Evolutionary conservation across 2,113 vertebrate species (phyloP).

Genomic region (Ibidorhyncha struthersii): DNA sequence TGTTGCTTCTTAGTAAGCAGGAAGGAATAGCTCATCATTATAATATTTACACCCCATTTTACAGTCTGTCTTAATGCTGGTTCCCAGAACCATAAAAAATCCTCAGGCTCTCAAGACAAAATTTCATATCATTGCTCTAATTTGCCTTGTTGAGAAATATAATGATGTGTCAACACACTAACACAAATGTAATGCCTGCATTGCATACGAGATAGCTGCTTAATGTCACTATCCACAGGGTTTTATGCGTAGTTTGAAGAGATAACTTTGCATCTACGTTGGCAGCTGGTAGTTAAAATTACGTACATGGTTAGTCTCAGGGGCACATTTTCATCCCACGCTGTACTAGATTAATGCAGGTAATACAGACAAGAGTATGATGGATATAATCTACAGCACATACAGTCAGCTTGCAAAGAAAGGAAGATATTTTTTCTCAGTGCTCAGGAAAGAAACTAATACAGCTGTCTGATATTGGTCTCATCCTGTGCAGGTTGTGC

Average conservation of each 20-base stretch:
- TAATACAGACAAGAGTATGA: slow-evolving; percentile 43
- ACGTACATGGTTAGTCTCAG: slow-evolving; percentile 4
- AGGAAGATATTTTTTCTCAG: neutral
- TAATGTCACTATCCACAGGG: slow-evolving; percentile 27
- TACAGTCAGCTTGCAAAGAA: neutral
- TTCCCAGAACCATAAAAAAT: slow-evolving; percentile 42
- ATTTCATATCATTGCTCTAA: slow-evolving; percentile 34
- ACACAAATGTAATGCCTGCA: slow-evolving; percentile 1
- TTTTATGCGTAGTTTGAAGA: neutral
- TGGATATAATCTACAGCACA: neutral
- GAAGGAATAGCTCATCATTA: slow-evolving; percentile 51
- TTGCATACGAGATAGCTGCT: slow-evolving; percentile 23
- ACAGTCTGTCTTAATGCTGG: slow-evolving; percentile 41
- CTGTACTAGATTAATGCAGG: slow-evolving; percentile 36
- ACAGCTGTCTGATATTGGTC: neutral
- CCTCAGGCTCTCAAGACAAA: slow-evolving; percentile 24
- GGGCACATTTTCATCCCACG: slow-evolving; percentile 34
- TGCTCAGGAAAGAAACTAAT: neutral
- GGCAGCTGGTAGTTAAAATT: slow-evolving; percentile 53
- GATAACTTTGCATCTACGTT: neutral
- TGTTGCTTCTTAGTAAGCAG: slow-evolving; percentile 45
- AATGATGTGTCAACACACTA: slow-evolving; percentile 13
- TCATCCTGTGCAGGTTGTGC: neutral
- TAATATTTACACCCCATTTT: slow-evolving; percentile 57
- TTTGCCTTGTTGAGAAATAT: slow-evolving; percentile 56